A percentile compares a stretch with the other conserved stretches of the same genome.
These are phyloP conservation scores for Alouatta palliata DNA, from an alignment of 2,113 vertebrate species.

Conservation along the genomic window DNA sequence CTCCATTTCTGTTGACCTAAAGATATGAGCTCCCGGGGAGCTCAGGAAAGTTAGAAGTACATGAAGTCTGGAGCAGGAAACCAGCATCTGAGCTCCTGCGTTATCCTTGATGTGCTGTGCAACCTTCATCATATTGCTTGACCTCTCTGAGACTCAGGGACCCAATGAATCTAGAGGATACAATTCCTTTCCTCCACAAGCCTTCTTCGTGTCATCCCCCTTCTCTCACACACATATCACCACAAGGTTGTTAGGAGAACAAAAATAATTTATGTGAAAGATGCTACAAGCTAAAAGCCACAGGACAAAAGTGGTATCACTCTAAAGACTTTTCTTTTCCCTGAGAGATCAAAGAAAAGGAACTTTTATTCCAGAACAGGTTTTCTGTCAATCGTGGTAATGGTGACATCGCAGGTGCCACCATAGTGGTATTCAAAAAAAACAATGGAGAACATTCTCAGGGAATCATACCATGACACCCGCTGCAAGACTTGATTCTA, in stretches of 20 bases:
- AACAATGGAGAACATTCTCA: not conserved
- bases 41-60: not conserved
- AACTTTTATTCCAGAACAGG: not conserved
- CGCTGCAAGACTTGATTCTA: not conserved
- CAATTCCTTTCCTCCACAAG: not conserved
- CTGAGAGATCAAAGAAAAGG: not conserved
- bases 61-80: not conserved
- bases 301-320: not conserved
- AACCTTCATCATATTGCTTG: not conserved
- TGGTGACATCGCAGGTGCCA: not conserved
- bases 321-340: not conserved
- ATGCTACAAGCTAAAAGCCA: not conserved
- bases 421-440: not conserved
- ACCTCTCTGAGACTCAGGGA: not conserved
- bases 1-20: not conserved
- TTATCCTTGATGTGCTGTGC: not conserved
- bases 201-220: not conserved
- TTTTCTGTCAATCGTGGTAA: not conserved
- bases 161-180: not conserved
- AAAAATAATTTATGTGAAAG: not conserved
- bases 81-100: not conserved
- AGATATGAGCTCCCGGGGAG: not conserved
- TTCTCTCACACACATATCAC: not conserved
- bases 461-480: not conserved
- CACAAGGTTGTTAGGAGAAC: not conserved